Base-by-base conservation (phyloP, 2,797 vertebrate species). In the Acipenser oxyrinchus region DNA sequence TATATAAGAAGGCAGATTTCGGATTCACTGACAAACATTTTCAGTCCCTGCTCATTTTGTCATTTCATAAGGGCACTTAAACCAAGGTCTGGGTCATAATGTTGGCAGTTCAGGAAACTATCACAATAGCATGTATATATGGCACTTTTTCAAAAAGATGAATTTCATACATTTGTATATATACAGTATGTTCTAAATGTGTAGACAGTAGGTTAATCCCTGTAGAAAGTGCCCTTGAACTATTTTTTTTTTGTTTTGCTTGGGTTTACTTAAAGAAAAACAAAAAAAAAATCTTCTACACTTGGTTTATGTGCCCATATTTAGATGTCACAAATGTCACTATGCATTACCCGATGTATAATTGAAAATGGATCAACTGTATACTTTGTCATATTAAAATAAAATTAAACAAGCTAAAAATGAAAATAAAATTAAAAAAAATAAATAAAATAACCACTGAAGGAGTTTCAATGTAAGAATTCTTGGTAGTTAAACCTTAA, bases 81-180 rank as follows among this genome's bases (percentile, higher is more conserved):
- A 83, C 81, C 81, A 86, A 85, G 84, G 85, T 80, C 84, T 83
- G 83, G 84, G 78, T 77, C 81, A 60, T 61, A 78, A 82, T 81
- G 80, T 87, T 84, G 85, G 84, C 85, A 88, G 86, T 87, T 86
- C 81, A 88, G 15, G 23, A 48, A 58, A 51, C 51, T 57, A 62
- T 51, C 64, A 62, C 12, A 66, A 64, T 79, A 71, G 83, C 79
- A 78, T 70, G 64, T 37, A 48, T 62, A 62, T 62, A 62, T 62
- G 60, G 60, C 60, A 62, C 60, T 62, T 62, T 62, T 37, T 55
- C 53, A 10, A 7, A 55, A 55, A 55, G 53, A 6, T 10, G 9
- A 55, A 37, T 37, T 37, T n/a, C 55, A 62, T 12, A 62, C 60
- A 23, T 62, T 62, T 62, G 7, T 55, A n/a, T n/a, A 55, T n/a